Conservation (phyloP, 2,888 invertebrate species). For the Zootermopsis nevadensis region DNA sequence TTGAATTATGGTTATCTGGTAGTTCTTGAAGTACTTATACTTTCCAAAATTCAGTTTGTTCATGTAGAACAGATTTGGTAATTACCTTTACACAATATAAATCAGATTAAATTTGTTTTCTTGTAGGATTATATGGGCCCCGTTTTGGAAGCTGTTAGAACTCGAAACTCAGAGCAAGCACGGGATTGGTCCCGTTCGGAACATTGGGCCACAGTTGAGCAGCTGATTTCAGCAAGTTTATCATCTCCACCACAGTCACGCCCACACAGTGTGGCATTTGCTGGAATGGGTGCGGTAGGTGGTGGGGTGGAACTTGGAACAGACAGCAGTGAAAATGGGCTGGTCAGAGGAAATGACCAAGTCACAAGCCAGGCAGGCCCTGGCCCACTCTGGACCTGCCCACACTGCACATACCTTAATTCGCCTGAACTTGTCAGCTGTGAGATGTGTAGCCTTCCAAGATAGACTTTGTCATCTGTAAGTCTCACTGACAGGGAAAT, state of each 20-base stretch:
- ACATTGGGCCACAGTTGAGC: slow-evolving; percentile 88
- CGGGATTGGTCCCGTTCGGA: slow-evolving; percentile 84
- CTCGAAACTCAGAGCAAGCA: slow-evolving; percentile 76
- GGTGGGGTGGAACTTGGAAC: not conserved
- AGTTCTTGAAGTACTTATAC: no score
- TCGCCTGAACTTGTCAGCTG: slow-evolving; percentile 78
- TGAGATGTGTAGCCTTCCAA: slow-evolving; percentile 93
- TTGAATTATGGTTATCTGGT: no score
- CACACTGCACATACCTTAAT: slow-evolving; percentile 95
- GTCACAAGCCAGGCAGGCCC: slow-evolving; percentile 1
- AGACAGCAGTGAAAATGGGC: slow-evolving; percentile 8
- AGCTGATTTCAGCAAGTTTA: slow-evolving; percentile 73
- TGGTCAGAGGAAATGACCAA: slow-evolving; percentile 15
- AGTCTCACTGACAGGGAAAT: not conserved
- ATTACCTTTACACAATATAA: no score
- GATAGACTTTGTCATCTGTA: slow-evolving; percentile 61
- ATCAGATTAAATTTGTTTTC: not conserved
- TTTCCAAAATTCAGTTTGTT: no score
- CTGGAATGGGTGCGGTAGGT: slow-evolving; percentile 13
- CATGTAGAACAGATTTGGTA: no score
- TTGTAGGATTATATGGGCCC: slow-evolving; percentile 76
- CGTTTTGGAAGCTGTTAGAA: slow-evolving; percentile 81
- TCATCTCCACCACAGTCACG: slow-evolving; percentile 57
- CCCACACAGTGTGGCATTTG: slow-evolving; percentile 50
- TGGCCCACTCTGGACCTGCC: slow-evolving; percentile 83